A percentile compares a stretch with the other conserved stretches of the same genome.
Evolutionary conservation across 2,888 invertebrate species (phyloP).

Genomic region (Volucella inflata): DNA sequence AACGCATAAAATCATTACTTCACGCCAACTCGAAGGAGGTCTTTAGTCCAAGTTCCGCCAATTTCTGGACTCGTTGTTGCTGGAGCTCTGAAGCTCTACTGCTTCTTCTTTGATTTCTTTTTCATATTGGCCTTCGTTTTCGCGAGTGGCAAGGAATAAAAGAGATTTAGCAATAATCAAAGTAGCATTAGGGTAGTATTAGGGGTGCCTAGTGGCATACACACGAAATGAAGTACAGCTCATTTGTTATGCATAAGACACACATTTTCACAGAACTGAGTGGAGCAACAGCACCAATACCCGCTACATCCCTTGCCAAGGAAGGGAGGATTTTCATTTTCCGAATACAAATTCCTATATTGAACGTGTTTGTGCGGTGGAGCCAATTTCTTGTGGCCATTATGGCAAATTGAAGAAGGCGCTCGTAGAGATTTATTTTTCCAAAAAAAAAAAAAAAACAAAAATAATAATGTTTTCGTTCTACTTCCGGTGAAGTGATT

Average conservation of each 20-base stretch:
- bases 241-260: conserved; percentile 62
- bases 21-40: conserved; percentile 35
- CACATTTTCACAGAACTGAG: conserved; percentile 14
- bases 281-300: not conserved
- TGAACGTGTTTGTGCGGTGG: conserved; percentile 12
- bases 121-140: too few relatives aligned
- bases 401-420: conserved; percentile 25
- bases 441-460: not conserved
- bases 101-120: too few relatives aligned
- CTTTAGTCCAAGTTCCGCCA: conserved; percentile 25
- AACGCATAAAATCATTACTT: conserved; percentile 43
- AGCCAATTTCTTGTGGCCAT: not conserved
- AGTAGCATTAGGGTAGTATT: conserved; percentile 54
- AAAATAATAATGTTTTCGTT: not conserved
- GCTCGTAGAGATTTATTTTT: conserved; percentile 19
- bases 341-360: conserved; percentile 34
- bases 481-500: conserved; percentile 16
- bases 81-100: not conserved
- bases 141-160: conserved; percentile 22
- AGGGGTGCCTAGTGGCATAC: not conserved
- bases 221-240: conserved; percentile 12
- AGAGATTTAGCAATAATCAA: conserved; percentile 62
- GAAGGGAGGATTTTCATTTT: conserved; percentile 39
- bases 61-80: not conserved
- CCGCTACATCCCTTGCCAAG: not conserved